Evolutionary conservation across 2,797 vertebrate genomes (phyloP), one percentile per base, ranked within the genome.

Genomic region (Anguilla pacifica): DNA sequence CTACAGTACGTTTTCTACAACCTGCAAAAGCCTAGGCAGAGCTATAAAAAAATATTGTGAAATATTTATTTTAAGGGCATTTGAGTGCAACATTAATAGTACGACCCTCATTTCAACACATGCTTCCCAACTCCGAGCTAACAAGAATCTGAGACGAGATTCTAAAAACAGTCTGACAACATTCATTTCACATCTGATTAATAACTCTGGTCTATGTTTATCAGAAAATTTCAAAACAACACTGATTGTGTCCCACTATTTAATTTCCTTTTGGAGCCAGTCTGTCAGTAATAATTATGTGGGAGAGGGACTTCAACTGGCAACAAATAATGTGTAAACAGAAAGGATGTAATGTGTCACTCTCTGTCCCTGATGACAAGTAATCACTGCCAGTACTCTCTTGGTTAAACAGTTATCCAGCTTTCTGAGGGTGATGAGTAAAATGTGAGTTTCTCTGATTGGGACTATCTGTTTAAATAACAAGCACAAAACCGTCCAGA

Each of bases 181-280:
- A 31, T 31, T 87, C 28, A 57, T 59, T 59, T 64, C 84, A 53
- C 17, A 77, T 77, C 85, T 86, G 88, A 89, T 88, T 88, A 90
- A 89, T 84, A 64, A 88, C 88, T 22, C 55, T 61, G 83, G 88
- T 84, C 84, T 46, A 87, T 90, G 88, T 90, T 89, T 91, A 91
- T 86, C 83, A 35, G 86, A 89, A 85, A 85, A 55, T 67, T 88
- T 85, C 81, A 88, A 83, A 87, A 88, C 86, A 88, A 25, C 79
- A 25, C 85, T 91, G 91, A 91, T 90, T 89, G 83, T 89, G 86
- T 90, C 31, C 70, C 11, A 51, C 85, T 86, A 72, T 77, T 59
- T 35, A 2, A 72, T 53, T 67, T 64, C 17, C 57, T 83, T 28
- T 72, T 61, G 49, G 35, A 22, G 43, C 13, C 25, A 35, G 70